Conservation (phyloP, 2,113 vertebrate species). For the Jacana jacana region DNA sequence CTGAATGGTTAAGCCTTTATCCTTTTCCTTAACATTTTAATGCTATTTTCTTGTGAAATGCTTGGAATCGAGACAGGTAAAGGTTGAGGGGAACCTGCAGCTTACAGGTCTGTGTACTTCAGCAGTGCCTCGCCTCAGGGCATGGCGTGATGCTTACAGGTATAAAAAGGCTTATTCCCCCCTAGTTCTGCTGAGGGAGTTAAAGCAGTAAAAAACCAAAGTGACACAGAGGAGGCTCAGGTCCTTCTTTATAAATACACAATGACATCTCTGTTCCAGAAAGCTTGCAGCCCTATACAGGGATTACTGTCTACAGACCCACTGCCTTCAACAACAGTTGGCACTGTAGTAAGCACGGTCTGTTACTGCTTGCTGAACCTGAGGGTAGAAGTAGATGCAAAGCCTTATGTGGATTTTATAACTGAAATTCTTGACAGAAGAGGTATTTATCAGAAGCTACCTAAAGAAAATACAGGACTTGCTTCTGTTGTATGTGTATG, state of each 20-base stretch:
- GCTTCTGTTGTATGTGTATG: not conserved
- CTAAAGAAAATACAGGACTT: not conserved
- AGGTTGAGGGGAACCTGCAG: not conserved
- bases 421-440: slow-evolving; percentile 25
- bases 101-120: not conserved
- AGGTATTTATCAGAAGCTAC: slow-evolving; percentile 1
- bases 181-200: not conserved
- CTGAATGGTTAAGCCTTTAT: not conserved
- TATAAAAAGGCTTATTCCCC: not conserved
- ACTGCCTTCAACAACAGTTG: not conserved
- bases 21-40: not conserved
- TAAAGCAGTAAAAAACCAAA: not conserved
- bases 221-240: not conserved
- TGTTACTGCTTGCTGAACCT: slow-evolving; percentile 9
- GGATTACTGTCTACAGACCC: not conserved
- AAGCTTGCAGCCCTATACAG: not conserved
- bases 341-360: not conserved
- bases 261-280: slow-evolving; percentile 20
- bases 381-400: slow-evolving; percentile 23
- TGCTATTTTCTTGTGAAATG: not conserved
- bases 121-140: not conserved
- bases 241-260: not conserved
- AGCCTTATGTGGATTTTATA: slow-evolving; percentile 23
- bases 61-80: not conserved
- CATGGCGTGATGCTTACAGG: not conserved